Evolutionary conservation across 2,888 invertebrate genomes (phyloP).

Genomic region (Pristionchus fissidentatus): DNA sequence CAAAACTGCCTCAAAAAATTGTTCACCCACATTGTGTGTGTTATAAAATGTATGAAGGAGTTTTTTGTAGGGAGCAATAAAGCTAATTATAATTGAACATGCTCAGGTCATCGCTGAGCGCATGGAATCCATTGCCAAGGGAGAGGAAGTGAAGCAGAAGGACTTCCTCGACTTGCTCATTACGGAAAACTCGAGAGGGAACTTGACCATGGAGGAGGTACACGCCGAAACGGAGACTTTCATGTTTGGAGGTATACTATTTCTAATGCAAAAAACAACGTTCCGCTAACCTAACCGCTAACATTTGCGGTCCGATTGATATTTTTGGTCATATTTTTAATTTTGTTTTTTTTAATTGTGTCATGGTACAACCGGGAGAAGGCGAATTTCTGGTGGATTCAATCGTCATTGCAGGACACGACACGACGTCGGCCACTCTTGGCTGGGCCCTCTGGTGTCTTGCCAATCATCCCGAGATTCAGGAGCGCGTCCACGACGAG

Average conservation of each 20-base stretch:
- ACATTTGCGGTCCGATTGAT: no score
- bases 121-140: background rate
- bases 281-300: background rate
- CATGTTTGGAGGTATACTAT: conserved; percentile 40
- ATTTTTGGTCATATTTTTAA: no score
- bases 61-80: no score
- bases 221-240: conserved; percentile 39
- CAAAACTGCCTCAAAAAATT: no score
- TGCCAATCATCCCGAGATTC: conserved; percentile 58
- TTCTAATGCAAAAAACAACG: background rate
- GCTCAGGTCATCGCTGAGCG: conserved; percentile 44
- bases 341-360: no score
- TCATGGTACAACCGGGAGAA: no score
- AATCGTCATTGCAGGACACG: conserved; percentile 25
- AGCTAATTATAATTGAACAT: no score
- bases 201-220: conserved; percentile 20
- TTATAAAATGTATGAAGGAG: no score
- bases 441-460: conserved; percentile 39
- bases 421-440: conserved; percentile 1
- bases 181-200: background rate
- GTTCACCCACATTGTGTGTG: no score
- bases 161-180: conserved; percentile 39
- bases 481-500: conserved; percentile 54
- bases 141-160: conserved; percentile 13
- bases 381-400: background rate